These are phyloP conservation scores for Brachyrhaphis roseni DNA, from an alignment of 2,797 vertebrate genomes.

Conservation along the genomic window DNA sequence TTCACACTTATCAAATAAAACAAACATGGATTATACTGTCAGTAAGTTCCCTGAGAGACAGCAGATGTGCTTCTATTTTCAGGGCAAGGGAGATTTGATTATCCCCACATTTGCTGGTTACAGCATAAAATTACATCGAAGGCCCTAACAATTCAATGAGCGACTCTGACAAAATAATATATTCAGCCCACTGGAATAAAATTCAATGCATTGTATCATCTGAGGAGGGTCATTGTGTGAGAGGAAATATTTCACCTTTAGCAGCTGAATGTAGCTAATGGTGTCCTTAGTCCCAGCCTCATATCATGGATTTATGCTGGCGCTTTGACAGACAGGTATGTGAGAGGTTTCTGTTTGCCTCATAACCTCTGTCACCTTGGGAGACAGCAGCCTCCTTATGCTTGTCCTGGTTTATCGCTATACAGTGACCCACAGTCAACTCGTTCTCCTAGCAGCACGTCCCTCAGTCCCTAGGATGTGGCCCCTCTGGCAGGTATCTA, in stretches of 20 bases:
- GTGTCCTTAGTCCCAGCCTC: slow-evolving; percentile 65
- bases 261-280: slow-evolving; percentile 67
- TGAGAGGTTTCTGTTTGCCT: slow-evolving; percentile 56
- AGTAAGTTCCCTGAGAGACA: slow-evolving; percentile 11
- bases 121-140: slow-evolving; percentile 21
- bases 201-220: slow-evolving; percentile 37
- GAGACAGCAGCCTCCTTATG: slow-evolving; percentile 55
- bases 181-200: slow-evolving; percentile 38
- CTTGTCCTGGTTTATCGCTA: slow-evolving; percentile 61
- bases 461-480: slow-evolving; percentile 27
- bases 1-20: neutral
- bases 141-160: slow-evolving; percentile 34
- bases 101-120: slow-evolving; percentile 31
- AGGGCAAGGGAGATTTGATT: slow-evolving; percentile 12
- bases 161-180: slow-evolving; percentile 33
- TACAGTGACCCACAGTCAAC: slow-evolving; percentile 54
- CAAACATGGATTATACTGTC: neutral
- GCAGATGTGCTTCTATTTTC: slow-evolving; percentile 31
- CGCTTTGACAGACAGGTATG: slow-evolving; percentile 54
- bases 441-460: slow-evolving; percentile 28
- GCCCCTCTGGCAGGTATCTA: slow-evolving; percentile 42
- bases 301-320: slow-evolving; percentile 52
- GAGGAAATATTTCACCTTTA: slow-evolving; percentile 64
- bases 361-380: slow-evolving; percentile 51
- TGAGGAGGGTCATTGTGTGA: slow-evolving; percentile 46